phyloP scores from a whole-genome alignment of 2,113 vertebrate species.

The Odocoileus hemionus region DNA sequence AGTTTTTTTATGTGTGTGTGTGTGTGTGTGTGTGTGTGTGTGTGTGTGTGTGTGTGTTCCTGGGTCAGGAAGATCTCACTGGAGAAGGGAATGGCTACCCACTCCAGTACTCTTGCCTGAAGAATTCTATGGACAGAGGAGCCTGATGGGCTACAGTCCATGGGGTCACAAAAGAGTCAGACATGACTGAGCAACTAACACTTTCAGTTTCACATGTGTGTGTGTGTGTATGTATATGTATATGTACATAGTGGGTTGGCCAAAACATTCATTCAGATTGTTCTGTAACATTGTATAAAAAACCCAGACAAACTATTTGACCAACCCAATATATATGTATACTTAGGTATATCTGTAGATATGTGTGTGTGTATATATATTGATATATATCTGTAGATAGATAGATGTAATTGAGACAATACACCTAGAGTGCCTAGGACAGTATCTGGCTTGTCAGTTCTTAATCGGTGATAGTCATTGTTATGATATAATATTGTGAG shows the following conservation, averaged over 20 bases:
- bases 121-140: background rate
- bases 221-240: background rate
- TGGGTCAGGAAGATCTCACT: background rate
- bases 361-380: too few relatives aligned
- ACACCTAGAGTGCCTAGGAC: background rate
- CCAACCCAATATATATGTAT: background rate
- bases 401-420: background rate
- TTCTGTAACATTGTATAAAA: background rate
- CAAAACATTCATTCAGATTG: background rate
- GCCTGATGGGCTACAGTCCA: background rate
- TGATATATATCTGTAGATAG: background rate
- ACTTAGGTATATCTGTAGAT: background rate
- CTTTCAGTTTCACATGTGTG: too few relatives aligned
- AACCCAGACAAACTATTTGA: background rate
- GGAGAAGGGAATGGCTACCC: background rate
- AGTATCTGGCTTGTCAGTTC: background rate
- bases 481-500: background rate
- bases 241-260: background rate
- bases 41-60: too few relatives aligned
- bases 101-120: background rate
- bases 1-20: background rate
- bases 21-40: too few relatives aligned
- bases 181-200: background rate
- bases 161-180: background rate
- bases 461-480: background rate